These are phyloP conservation scores for Enteromius argenteus DNA, from an alignment of 2,797 vertebrate species.

Conservation along the genomic window DNA sequence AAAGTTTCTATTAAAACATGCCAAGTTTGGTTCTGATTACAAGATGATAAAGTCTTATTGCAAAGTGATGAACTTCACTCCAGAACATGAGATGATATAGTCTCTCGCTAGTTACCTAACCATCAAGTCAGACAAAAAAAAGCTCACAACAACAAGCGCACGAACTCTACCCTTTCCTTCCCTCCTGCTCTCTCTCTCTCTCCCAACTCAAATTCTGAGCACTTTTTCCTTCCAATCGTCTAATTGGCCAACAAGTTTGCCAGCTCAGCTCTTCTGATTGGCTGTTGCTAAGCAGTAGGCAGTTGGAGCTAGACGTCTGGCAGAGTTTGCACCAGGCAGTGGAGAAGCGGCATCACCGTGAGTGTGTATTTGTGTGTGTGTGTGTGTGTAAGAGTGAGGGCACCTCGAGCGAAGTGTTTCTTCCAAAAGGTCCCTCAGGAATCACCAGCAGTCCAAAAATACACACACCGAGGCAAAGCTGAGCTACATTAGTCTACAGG, in stretches of 20 bases:
- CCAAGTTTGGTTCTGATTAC: not conserved
- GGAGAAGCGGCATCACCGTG: slow-evolving; percentile 51
- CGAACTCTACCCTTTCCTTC: slow-evolving; percentile 51
- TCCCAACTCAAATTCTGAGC: slow-evolving; percentile 81
- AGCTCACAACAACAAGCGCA: slow-evolving; percentile 63
- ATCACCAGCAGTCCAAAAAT: slow-evolving; percentile 62
- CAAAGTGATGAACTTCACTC: not conserved
- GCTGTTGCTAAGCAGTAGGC: slow-evolving; percentile 87
- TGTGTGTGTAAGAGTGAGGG: slow-evolving; percentile 54
- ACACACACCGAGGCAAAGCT: slow-evolving; percentile 57
- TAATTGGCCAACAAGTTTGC: slow-evolving; percentile 79
- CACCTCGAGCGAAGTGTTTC: slow-evolving; percentile 55
- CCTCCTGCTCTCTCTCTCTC: slow-evolving; percentile 56
- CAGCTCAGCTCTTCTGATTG: slow-evolving; percentile 74
- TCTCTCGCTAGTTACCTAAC: slow-evolving; percentile 74
- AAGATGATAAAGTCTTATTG: not conserved
- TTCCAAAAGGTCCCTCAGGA: slow-evolving; percentile 61
- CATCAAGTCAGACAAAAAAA: slow-evolving; percentile 56
- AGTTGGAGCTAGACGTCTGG: slow-evolving; percentile 75
- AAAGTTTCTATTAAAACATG: slow-evolving; percentile 2
- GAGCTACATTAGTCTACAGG: slow-evolving; percentile 29
- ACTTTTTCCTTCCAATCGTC: slow-evolving; percentile 70
- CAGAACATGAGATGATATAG: slow-evolving; percentile 63
- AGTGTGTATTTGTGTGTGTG: slow-evolving; percentile 35
- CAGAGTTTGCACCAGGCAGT: slow-evolving; percentile 61